phyloP scores from a whole-genome alignment of 2,888 invertebrate species.

The Malachius bipustulatus region DNA sequence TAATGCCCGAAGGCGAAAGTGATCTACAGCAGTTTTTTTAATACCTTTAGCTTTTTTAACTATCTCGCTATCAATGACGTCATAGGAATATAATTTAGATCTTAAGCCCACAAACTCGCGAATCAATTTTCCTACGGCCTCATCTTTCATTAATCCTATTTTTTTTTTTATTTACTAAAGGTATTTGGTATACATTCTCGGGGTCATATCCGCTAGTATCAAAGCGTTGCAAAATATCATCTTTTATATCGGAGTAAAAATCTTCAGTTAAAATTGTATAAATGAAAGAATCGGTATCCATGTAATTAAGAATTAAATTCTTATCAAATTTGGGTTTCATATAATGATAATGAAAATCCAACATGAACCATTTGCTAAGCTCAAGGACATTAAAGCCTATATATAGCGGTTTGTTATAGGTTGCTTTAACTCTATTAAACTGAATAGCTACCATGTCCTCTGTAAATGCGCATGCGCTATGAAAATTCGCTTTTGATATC shows the following conservation, averaged over 20 bases:
- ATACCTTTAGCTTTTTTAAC: constrained; percentile 1
- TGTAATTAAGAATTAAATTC: constrained; percentile 19
- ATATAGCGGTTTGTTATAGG: constrained; percentile 28
- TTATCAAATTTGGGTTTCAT: constrained; percentile 22
- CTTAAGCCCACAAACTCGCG: background rate
- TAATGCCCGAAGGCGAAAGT: background rate
- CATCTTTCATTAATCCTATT: constrained; percentile 4
- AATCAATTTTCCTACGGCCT: background rate
- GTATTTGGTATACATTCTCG: constrained; percentile 8
- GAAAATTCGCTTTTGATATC: constrained; percentile 23
- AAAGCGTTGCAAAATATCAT: constrained; percentile 6
- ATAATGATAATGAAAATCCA: constrained; percentile 29
- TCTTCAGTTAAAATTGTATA: constrained; percentile 8
- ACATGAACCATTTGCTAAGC: constrained; percentile 28
- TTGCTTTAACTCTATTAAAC: constrained; percentile 19
- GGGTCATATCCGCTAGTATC: constrained; percentile 12
- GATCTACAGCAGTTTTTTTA: background rate
- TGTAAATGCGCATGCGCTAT: constrained; percentile 22
- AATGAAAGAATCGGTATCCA: constrained; percentile 23
- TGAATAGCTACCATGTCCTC: constrained; percentile 27
- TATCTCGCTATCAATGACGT: background rate
- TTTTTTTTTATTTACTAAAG: constrained; percentile 14
- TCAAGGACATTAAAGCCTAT: constrained; percentile 28
- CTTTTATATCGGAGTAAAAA: background rate
- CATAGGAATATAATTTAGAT: background rate